Conservation (phyloP, 2,888 invertebrate genomes). For the Andrena marginata region DNA sequence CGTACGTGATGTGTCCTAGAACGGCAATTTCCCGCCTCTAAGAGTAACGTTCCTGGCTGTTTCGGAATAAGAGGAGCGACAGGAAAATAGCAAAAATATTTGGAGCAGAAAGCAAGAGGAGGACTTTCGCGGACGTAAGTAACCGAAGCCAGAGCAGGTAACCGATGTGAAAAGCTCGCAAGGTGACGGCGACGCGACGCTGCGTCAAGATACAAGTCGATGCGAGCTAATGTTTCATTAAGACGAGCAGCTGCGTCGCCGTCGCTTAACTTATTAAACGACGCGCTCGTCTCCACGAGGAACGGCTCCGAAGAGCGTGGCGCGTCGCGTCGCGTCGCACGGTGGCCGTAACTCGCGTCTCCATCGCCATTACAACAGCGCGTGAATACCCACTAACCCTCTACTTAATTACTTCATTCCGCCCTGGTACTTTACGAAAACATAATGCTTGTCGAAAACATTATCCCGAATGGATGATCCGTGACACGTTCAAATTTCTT, state of each 20-base stretch:
- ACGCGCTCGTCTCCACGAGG: conserved; percentile 76
- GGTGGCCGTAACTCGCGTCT: conserved; percentile 4
- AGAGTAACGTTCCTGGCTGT: conserved; percentile 44
- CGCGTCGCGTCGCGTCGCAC: conserved; percentile 38
- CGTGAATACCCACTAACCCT: conserved; percentile 55
- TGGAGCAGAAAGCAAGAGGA: background rate
- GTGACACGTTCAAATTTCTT: background rate
- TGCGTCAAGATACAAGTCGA: conserved; percentile 72
- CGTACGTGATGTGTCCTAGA: conserved; percentile 58
- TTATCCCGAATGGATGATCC: background rate
- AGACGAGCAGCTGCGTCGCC: conserved; percentile 83
- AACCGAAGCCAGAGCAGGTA: conserved; percentile 7
- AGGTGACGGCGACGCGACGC: conserved; percentile 3
- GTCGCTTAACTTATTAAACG: conserved; percentile 85
- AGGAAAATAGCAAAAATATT: background rate
- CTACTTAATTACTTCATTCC: conserved; percentile 77
- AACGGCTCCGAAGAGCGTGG: conserved; percentile 57
- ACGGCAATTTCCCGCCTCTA: conserved; percentile 71
- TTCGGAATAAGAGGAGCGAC: background rate
- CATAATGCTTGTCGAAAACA: background rate
- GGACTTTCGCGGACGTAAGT: background rate
- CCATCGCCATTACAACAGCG: conserved; percentile 11
- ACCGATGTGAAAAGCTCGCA: conserved; percentile 38
- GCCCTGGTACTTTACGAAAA: conserved; percentile 55
- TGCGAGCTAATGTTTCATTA: conserved; percentile 84